Percentiles rank a stretch among this genome's conserved stretches.
Conservation (phyloP, 2,888 invertebrate genomes). For the Aquatica leii region DNA sequence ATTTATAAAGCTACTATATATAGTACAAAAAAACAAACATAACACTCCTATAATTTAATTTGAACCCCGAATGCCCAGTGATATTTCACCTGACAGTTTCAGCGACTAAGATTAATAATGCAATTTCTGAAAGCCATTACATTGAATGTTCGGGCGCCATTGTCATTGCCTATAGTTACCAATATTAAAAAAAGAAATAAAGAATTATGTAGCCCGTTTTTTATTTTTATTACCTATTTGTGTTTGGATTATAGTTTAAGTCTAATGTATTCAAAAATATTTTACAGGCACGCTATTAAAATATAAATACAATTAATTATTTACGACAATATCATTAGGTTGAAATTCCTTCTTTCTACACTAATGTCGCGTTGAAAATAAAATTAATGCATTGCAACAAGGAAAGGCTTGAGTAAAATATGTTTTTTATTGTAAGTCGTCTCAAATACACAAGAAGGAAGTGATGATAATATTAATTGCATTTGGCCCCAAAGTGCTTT, state of each 20-base stretch:
- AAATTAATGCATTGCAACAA: too few species aligned
- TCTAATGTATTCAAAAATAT: conserved; percentile 17
- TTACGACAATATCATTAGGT: too few species aligned
- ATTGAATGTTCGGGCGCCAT: conserved; percentile 53
- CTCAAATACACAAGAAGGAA: conserved; percentile 28
- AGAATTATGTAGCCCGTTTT: neutral
- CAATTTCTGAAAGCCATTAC: conserved; percentile 58
- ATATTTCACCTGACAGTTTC: conserved; percentile 57
- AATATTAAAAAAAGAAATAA: conserved; percentile 10
- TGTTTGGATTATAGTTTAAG: too few species aligned
- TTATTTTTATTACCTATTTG: conserved; percentile 2
- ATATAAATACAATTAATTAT: neutral
- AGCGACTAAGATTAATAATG: conserved; percentile 57
- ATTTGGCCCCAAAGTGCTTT: conserved; percentile 42
- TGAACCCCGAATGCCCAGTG: conserved; percentile 52
- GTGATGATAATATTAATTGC: conserved; percentile 49
- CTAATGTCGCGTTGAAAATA: too few species aligned
- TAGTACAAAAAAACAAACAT: conserved; percentile 27
- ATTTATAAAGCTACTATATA: too few species aligned
- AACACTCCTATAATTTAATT: conserved; percentile 52
- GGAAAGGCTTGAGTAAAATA: too few species aligned
- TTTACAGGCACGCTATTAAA: conserved; percentile 1
- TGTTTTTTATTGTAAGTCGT: neutral
- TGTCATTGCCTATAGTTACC: conserved; percentile 51
- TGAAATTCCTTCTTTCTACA: too few species aligned